Percentiles rank a stretch among this genome's conserved stretches.
phyloP scores from a whole-genome alignment of 2,113 vertebrate genomes.

The Amazona vittata region DNA sequence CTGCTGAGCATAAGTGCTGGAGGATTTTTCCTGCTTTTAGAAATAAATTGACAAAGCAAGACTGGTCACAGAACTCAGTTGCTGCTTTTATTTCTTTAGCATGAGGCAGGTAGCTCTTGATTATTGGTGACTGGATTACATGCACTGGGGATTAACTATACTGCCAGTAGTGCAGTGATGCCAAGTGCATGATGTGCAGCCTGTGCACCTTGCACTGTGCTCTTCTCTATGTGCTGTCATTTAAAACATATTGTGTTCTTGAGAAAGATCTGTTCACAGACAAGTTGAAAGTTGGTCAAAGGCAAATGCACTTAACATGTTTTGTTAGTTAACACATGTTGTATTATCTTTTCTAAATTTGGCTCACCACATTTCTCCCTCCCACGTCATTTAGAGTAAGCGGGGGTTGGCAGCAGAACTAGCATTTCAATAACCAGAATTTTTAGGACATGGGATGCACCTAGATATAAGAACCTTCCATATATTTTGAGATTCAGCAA shows the following conservation, averaged over 20 bases:
- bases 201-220: background rate
- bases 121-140: background rate
- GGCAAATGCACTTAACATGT: background rate
- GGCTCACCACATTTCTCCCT: background rate
- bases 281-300: background rate
- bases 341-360: background rate
- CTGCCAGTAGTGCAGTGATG: background rate
- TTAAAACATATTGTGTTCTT: background rate
- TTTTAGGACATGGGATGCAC: background rate
- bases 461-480: background rate
- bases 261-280: background rate
- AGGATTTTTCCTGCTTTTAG: background rate
- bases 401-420: background rate
- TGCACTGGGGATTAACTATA: background rate
- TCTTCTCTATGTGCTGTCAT: background rate
- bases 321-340: background rate
- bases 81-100: background rate
- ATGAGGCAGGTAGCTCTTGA: background rate
- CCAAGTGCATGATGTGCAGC: fast-evolving
- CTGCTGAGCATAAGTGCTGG: background rate
- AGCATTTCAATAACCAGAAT: background rate
- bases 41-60: background rate
- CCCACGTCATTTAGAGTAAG: background rate
- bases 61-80: background rate
- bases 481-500: background rate